Base-by-base conservation (phyloP, 2,888 invertebrate species). In the Agrotis exclamationis region DNA sequence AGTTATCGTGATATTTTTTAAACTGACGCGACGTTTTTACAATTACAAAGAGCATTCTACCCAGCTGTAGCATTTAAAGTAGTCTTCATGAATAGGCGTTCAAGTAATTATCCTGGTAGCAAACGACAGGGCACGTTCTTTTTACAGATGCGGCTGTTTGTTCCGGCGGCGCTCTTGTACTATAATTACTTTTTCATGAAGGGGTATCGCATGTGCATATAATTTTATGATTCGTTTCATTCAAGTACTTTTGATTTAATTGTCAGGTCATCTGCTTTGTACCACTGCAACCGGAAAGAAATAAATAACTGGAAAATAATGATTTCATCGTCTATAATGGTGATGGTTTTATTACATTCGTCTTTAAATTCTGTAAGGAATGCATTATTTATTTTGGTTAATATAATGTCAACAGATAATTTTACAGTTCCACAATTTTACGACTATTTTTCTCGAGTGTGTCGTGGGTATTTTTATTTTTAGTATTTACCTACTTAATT, bases 41-140 rank as follows among this genome's bases (percentile, higher is more conserved):
- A 71, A 53, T 76, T 63, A 64, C 60, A 56, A 45, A 45, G 59
- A 70, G 54, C 57, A 63, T 70, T 45, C 69, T 62, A 54, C 68
- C 66, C 33, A 58, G 63, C 51, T 65, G 70, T 73, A 79, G 85
- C 80, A 85, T 83, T 76, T 72, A 59, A 72, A 80, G 53, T 68
- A 72, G 77, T 56, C 57, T 80, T 78, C 60, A 83, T 86, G 74
- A 87, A 86, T 86, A 83, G 80, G 65, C 79, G 76, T 74, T 75
- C 84, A 68, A 70, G 59, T 77, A 86, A 88, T 91, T 88, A 90
- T 90, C 87, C 83, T 72, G 59, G 78, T 70, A 70, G 76, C 67
- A 76, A 65, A 85, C 83, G 88, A 85, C 81, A 74, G 83, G 84
- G 83, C 91, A 90, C 88, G 90, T 87, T 82, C 86, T 80, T 84